A percentile compares a stretch with the other conserved stretches of the same genome.
Conservation (phyloP, 2,113 vertebrate genomes). For the Astatoreochromis straeleni region DNA sequence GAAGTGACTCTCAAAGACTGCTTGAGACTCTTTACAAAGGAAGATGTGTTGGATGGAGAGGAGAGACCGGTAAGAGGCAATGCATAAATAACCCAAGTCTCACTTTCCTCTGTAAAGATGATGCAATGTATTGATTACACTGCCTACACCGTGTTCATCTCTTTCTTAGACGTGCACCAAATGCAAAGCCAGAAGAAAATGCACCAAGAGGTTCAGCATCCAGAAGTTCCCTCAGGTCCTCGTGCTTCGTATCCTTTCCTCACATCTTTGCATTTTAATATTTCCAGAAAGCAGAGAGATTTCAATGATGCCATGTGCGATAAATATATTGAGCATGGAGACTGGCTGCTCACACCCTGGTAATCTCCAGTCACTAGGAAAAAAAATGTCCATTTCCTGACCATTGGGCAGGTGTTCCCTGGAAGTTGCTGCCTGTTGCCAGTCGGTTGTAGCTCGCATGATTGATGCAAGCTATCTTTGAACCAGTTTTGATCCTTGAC, state of each 20-base stretch:
- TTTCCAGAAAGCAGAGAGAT: not conserved
- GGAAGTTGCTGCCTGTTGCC: not conserved
- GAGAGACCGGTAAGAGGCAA: constrained; percentile 82
- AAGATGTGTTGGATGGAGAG: constrained; percentile 89
- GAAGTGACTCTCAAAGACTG: constrained; percentile 91
- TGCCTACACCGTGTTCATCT: not conserved
- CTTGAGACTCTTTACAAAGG: constrained; percentile 89
- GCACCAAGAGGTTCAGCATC: constrained; percentile 93
- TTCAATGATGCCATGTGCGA: fast-evolving
- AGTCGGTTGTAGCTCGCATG: not conserved
- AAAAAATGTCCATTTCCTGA: fast-evolving
- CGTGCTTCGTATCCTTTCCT: constrained; percentile 93
- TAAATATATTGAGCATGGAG: not conserved
- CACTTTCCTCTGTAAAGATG: not conserved
- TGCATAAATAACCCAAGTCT: not conserved
- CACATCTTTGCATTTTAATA: not conserved
- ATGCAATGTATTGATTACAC: not conserved
- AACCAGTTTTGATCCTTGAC: constrained; percentile 70
- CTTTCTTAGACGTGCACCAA: constrained; percentile 82
- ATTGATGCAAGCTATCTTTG: not conserved
- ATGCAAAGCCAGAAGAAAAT: constrained; percentile 88
- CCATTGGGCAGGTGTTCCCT: not conserved
- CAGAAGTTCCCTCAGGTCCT: constrained; percentile 96
- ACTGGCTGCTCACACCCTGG: not conserved
- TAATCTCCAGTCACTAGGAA: not conserved